Conservation (phyloP, 2,888 invertebrate genomes). For the Luperina nickerlii region DNA sequence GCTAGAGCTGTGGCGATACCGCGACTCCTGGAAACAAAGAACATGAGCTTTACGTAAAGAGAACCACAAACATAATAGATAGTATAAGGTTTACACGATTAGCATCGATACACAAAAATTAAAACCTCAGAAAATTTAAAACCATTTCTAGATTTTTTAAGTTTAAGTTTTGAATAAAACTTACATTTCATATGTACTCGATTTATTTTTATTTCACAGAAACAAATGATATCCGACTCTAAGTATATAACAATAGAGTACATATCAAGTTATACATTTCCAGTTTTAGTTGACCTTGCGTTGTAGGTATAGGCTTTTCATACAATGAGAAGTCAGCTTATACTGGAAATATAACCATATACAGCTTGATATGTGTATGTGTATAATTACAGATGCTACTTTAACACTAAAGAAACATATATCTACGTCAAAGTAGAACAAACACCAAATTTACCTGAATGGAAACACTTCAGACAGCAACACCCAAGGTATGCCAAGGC, state of each 20-base stretch:
- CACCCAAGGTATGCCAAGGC: slow-evolving; percentile 89
- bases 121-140: neutral
- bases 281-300: neutral
- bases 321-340: neutral
- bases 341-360: neutral
- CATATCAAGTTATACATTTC: neutral
- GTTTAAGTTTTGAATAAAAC: too few species aligned
- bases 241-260: neutral
- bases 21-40: slow-evolving; percentile 82
- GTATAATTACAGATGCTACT: neutral
- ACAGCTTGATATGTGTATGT: neutral
- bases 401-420: neutral
- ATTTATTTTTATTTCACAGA: neutral
- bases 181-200: too few species aligned
- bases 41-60: neutral
- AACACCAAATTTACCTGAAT: slow-evolving; percentile 81
- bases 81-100: neutral
- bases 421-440: neutral
- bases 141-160: too few species aligned
- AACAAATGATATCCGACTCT: neutral
- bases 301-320: too few species aligned
- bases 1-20: slow-evolving; percentile 88
- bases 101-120: neutral
- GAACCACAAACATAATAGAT: neutral
- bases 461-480: slow-evolving; percentile 91